Percentiles rank a stretch among this genome's conserved stretches.
These are phyloP conservation scores for Carollia perspicillata DNA, from an alignment of 2,113 vertebrate species.

Conservation along the genomic window DNA sequence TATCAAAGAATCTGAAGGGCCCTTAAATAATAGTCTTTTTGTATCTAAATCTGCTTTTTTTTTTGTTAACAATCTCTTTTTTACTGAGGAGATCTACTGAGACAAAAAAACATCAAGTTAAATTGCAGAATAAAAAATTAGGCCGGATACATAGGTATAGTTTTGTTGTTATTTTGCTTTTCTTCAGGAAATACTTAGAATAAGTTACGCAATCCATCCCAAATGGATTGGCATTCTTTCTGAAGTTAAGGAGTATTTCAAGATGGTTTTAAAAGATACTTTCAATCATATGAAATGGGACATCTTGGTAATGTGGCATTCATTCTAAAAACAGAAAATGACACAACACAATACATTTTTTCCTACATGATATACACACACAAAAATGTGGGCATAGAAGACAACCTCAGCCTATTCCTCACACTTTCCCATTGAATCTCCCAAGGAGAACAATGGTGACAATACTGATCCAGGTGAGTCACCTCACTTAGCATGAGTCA, in stretches of 20 bases:
- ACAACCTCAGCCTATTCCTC: background rate
- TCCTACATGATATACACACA: background rate
- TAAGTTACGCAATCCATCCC: background rate
- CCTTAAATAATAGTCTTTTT: slow-evolving; percentile 19
- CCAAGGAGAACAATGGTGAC: background rate
- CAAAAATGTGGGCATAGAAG: background rate
- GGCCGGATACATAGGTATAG: background rate
- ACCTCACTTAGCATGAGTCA: background rate
- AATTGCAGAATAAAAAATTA: background rate
- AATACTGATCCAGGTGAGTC: background rate
- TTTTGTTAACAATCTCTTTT: background rate
- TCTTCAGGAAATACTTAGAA: background rate
- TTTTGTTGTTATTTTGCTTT: background rate
- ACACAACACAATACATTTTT: background rate
- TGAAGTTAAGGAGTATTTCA: background rate
- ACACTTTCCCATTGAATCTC: background rate
- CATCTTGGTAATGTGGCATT: background rate
- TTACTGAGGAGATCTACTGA: background rate
- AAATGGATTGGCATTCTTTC: background rate
- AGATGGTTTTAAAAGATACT: background rate
- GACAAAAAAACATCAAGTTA: background rate
- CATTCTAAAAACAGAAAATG: background rate
- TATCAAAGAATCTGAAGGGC: background rate
- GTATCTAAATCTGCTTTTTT: background rate
- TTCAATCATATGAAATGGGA: slow-evolving; percentile 7